Evolutionary conservation across 1,140 invertebrate genomes (phyloP).

Genomic region (Drosophila nigrodunni): DNA sequence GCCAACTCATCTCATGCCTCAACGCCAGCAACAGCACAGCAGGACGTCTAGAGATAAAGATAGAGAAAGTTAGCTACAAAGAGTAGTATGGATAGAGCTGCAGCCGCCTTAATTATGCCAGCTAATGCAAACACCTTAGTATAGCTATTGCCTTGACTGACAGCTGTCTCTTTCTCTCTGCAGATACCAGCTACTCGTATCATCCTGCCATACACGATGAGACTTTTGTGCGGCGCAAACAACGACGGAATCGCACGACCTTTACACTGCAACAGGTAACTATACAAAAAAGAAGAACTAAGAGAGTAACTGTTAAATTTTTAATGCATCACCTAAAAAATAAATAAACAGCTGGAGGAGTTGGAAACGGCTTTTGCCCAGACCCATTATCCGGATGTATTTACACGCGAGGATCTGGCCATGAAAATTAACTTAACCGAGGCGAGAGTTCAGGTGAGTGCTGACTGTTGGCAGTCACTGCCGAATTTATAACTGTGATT

Average conservation of each 20-base stretch:
- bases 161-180: constrained; percentile 64
- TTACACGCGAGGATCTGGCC: constrained; percentile 98
- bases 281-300: neutral
- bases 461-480: constrained; percentile 4
- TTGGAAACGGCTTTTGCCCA: constrained; percentile 98
- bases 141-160: constrained; percentile 33
- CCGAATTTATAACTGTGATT: constrained; percentile 15
- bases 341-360: constrained; percentile 90
- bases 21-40: constrained; percentile 2
- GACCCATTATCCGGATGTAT: constrained; percentile 99
- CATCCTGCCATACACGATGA: constrained; percentile 98
- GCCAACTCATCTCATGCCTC: constrained; percentile 9
- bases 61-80: neutral
- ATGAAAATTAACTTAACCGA: constrained; percentile 99
- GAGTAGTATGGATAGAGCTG: constrained; percentile 11
- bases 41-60: neutral
- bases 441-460: constrained; percentile 96
- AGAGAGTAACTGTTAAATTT: constrained; percentile 50
- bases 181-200: constrained; percentile 95
- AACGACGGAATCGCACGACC: constrained; percentile 97
- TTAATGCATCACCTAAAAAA: constrained; percentile 41
- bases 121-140: constrained; percentile 68
- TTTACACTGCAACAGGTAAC: constrained; percentile 98
- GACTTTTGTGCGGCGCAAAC: constrained; percentile 97
- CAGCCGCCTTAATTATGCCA: constrained; percentile 61